Conservation (phyloP, 1,140 invertebrate genomes). For the Trichonephila clavata region DNA sequence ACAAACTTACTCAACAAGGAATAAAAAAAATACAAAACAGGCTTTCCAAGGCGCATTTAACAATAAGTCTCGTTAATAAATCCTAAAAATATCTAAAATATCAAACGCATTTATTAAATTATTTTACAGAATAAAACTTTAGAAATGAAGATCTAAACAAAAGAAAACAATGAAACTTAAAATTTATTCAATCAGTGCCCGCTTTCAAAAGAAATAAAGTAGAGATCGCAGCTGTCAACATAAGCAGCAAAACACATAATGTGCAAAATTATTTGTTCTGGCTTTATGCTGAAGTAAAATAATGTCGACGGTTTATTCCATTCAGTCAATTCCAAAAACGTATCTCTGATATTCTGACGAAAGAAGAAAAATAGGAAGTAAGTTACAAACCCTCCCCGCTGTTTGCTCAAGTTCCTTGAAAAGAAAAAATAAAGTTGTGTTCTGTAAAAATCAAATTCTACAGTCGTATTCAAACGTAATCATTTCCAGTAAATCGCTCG, state of each 20-base stretch:
- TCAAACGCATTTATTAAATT: too few species aligned
- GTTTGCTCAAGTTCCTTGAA: slow-evolving; percentile 14
- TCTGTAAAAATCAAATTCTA: slow-evolving; percentile 40
- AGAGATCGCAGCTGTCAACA: background rate
- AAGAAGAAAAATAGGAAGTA: background rate
- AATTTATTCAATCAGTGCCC: too few species aligned
- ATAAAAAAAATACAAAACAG: too few species aligned
- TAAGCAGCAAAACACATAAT: background rate
- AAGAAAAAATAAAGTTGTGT: slow-evolving; percentile 12
- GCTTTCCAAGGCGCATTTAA: too few species aligned
- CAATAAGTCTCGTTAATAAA: too few species aligned
- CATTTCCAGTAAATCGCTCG: slow-evolving; percentile 29
- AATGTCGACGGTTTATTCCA: background rate
- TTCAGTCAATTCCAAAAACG: background rate
- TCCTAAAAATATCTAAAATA: too few species aligned
- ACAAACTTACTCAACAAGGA: too few species aligned
- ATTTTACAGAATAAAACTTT: too few species aligned
- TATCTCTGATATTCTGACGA: background rate
- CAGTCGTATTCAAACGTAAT: slow-evolving; percentile 59
- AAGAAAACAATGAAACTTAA: too few species aligned
- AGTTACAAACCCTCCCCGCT: background rate
- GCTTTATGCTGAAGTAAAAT: background rate
- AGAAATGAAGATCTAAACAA: too few species aligned
- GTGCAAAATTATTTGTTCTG: background rate
- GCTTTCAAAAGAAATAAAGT: too few species aligned